These are phyloP conservation scores for Ectropis crepuscularia DNA, from an alignment of 2,888 invertebrate genomes.

Conservation along the genomic window DNA sequence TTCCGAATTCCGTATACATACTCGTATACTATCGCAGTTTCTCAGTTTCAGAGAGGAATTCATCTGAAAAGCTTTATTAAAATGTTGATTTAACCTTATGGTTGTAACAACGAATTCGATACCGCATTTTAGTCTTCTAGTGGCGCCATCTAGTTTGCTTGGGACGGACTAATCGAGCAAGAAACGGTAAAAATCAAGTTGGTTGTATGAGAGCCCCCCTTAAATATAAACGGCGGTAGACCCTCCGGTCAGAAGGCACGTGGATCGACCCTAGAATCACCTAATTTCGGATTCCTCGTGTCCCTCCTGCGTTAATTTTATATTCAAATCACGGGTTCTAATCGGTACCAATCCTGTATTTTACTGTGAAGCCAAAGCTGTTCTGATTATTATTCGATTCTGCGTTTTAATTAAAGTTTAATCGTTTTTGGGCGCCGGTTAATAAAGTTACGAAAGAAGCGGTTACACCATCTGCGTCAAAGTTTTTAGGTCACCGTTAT, in stretches of 20 bases:
- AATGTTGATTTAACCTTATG: too few relatives aligned
- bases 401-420: constrained; percentile 34
- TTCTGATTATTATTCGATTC: constrained; percentile 35
- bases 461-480: constrained; percentile 1
- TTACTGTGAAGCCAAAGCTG: constrained; percentile 36
- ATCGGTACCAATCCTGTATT: constrained; percentile 40
- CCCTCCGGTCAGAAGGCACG: constrained; percentile 32
- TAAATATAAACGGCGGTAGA: too few relatives aligned
- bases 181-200: too few relatives aligned
- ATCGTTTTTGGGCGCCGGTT: constrained; percentile 10
- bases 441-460: constrained; percentile 7
- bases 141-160: too few relatives aligned
- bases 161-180: too few relatives aligned
- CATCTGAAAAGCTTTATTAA: too few relatives aligned
- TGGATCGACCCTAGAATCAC: constrained; percentile 44
- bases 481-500: neutral
- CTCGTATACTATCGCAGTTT: too few relatives aligned
- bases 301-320: constrained; percentile 53
- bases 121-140: too few relatives aligned
- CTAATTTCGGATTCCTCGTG: constrained; percentile 51
- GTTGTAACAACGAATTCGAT: too few relatives aligned
- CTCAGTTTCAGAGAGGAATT: too few relatives aligned
- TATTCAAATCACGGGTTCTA: constrained; percentile 55
- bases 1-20: too few relatives aligned
- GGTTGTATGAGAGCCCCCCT: too few relatives aligned